Percentiles rank a stretch among this genome's conserved stretches.
Conservation (phyloP, 2,888 invertebrate species). For the Drosophila anceps region DNA sequence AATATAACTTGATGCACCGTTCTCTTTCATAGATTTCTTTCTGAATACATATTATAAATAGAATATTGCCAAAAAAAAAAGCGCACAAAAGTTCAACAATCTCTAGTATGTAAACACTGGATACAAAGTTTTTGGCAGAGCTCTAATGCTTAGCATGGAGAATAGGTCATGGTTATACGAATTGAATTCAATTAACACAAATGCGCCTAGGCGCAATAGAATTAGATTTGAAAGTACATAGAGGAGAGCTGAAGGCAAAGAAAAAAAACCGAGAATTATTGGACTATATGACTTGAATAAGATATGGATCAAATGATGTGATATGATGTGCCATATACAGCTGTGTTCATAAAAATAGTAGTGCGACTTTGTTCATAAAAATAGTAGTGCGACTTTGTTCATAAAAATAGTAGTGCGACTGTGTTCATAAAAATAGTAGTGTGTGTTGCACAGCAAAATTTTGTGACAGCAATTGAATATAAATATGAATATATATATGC, state of each 20-base stretch:
- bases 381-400: too few relatives aligned
- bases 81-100: not conserved
- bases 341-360: too few relatives aligned
- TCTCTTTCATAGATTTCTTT: not conserved
- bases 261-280: not conserved
- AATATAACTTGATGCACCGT: not conserved
- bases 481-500: too few relatives aligned
- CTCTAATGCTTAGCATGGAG: not conserved
- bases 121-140: not conserved
- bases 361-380: too few relatives aligned
- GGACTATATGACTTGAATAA: not conserved
- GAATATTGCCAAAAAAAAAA: too few relatives aligned
- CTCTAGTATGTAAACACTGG: slow-evolving; percentile 1
- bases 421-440: too few relatives aligned
- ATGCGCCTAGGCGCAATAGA: not conserved
- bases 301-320: not conserved
- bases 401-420: too few relatives aligned
- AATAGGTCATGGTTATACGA: slow-evolving; percentile 20
- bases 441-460: too few relatives aligned
- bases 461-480: too few relatives aligned
- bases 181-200: not conserved
- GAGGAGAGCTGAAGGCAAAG: not conserved
- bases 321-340: too few relatives aligned
- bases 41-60: not conserved
- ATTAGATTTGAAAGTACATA: not conserved